phyloP scores from a whole-genome alignment of 2,113 vertebrate genomes.

The Onychostoma macrolepis region DNA sequence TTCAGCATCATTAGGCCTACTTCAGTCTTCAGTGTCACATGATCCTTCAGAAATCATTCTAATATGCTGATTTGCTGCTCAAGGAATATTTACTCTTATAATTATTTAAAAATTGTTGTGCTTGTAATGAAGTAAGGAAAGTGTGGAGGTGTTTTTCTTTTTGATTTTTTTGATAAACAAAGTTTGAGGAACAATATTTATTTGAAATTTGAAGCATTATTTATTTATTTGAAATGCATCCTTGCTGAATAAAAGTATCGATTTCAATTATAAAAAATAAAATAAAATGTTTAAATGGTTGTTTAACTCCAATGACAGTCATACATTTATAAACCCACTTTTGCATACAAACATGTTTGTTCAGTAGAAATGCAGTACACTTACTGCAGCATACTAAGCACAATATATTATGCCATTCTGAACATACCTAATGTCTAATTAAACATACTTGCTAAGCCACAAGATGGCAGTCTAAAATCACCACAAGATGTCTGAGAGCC shows the following conservation, averaged over 20 bases:
- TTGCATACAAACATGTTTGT: neutral
- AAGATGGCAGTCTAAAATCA: constrained; percentile 54
- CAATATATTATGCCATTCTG: neutral
- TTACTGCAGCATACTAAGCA: neutral
- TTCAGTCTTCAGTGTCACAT: no score
- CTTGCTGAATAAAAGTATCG: neutral
- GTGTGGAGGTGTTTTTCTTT: neutral
- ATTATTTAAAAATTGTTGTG: neutral
- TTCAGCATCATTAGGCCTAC: neutral
- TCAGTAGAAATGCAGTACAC: neutral
- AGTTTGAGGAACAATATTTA: neutral
- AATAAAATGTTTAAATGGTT: no score
- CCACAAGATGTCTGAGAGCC: neutral
- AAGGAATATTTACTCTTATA: neutral
- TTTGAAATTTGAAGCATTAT: neutral
- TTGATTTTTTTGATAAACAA: neutral
- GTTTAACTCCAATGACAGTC: neutral
- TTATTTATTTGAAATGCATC: neutral
- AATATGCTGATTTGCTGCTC: no score
- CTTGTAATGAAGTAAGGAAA: neutral
- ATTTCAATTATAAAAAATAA: no score
- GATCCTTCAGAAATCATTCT: neutral
- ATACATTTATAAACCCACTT: neutral
- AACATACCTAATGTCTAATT: neutral
- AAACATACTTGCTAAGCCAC: constrained; percentile 29